phyloP scores from a whole-genome alignment of 2,113 vertebrate species.

The Charina bottae region DNA sequence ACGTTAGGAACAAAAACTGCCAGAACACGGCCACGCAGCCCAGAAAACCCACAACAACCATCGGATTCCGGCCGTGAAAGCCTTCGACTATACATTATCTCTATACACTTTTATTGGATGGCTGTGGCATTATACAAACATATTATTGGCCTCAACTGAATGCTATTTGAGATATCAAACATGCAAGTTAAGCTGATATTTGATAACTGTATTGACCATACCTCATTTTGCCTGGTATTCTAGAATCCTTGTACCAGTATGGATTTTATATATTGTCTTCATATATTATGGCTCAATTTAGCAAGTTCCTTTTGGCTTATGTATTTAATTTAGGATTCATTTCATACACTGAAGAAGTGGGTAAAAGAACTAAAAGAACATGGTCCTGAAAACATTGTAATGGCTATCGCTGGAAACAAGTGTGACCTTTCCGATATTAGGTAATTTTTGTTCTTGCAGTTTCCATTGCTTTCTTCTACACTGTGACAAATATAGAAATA shows the following conservation, averaged over 20 bases:
- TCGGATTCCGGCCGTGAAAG: too few relatives aligned
- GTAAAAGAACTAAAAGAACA: conserved; percentile 98
- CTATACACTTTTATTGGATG: background rate
- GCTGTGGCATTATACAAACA: background rate
- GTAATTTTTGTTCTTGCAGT: conserved; percentile 66
- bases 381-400: conserved; percentile 95
- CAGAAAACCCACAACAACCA: too few relatives aligned
- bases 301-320: conserved; percentile 29
- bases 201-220: too few relatives aligned
- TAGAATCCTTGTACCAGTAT: background rate
- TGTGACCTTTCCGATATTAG: conserved; percentile 97
- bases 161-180: too few relatives aligned
- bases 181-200: too few relatives aligned
- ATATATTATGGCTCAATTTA: background rate
- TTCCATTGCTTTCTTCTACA: conserved; percentile 25
- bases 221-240: background rate
- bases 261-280: background rate
- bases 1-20: too few relatives aligned
- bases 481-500: background rate
- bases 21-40: too few relatives aligned
- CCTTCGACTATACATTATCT: too few relatives aligned
- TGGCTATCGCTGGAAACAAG: conserved; percentile 98
- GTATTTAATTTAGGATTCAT: conserved; percentile 87
- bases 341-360: conserved; percentile 98
- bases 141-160: background rate